Evolutionary conservation across 2,797 vertebrate genomes (phyloP).

Genomic region (Peromyscus melanophrys): DNA sequence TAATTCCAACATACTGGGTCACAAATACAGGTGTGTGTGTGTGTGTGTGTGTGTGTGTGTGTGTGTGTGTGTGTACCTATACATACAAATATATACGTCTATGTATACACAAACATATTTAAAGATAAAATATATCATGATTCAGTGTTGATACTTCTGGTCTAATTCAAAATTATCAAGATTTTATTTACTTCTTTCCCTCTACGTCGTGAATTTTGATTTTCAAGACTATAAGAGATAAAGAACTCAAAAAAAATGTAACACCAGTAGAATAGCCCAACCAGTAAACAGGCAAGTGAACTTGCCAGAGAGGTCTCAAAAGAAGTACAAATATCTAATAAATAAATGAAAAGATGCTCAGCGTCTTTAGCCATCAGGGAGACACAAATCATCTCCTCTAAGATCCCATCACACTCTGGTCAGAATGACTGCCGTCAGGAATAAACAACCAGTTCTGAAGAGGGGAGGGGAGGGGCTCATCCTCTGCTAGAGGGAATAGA

Average conservation of each 20-base stretch:
- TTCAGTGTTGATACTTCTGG: conserved; percentile 30
- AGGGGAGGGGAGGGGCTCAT: not conserved
- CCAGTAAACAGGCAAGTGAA: not conserved
- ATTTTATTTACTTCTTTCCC: conserved; percentile 32
- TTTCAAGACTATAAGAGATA: conserved; percentile 29
- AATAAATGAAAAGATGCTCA: not conserved
- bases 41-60: too few relatives aligned
- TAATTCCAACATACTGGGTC: not conserved
- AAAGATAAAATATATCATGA: conserved; percentile 18
- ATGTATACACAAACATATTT: not conserved
- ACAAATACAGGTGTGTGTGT: not conserved
- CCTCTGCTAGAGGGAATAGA: not conserved
- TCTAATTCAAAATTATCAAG: not conserved
- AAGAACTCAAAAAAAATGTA: not conserved
- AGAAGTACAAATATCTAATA: not conserved
- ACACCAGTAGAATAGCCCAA: not conserved
- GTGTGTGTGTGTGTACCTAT: not conserved
- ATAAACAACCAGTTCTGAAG: not conserved
- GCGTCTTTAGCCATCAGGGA: not conserved
- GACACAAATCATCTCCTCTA: not conserved
- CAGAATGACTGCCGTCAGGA: not conserved
- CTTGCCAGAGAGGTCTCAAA: not conserved
- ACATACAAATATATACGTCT: not conserved
- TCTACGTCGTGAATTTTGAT: not conserved
- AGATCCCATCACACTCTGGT: not conserved